Percentiles rank a stretch among this genome's conserved stretches.
Conservation (phyloP, 37 sponge, comb jelly and placozoan genomes). For the Agelas oroides region DNA sequence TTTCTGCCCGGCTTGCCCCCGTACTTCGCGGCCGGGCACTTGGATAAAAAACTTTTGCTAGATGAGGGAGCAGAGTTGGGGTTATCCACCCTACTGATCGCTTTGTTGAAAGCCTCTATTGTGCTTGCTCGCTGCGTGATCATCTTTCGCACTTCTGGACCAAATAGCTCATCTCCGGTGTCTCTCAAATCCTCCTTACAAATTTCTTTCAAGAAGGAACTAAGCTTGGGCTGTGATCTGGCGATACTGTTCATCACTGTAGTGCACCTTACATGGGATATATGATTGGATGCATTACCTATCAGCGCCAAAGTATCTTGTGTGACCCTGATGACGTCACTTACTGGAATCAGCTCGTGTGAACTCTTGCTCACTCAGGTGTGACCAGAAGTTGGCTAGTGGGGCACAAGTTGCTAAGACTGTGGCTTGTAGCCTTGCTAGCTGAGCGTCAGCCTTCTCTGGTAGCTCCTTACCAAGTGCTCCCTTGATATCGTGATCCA, state of each 20-base stretch:
- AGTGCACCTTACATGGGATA: not conserved
- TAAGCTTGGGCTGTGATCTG: not conserved
- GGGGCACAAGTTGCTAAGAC: not conserved
- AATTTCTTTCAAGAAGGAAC: not conserved
- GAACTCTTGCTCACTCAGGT: not conserved
- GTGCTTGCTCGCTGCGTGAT: not conserved
- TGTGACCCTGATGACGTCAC: not conserved
- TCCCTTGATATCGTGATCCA: not conserved
- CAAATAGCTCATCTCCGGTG: not conserved
- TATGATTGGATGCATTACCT: not conserved
- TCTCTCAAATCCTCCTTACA: too few species aligned
- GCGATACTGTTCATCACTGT: not conserved
- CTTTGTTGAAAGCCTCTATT: slow-evolving; percentile 4
- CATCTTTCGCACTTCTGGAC: not conserved
- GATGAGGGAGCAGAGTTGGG: not conserved
- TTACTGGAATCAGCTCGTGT: not conserved
- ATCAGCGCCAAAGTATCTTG: not conserved
- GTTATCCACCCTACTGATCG: not conserved
- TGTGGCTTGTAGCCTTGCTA: not conserved
- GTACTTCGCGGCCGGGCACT: not conserved
- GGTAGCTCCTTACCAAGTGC: not conserved
- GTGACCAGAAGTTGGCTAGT: slow-evolving; percentile 4
- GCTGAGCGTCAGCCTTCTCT: not conserved
- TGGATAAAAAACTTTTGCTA: not conserved
- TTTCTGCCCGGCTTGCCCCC: slow-evolving; percentile 4